phyloP scores from a whole-genome alignment of 2,113 vertebrate species.

The Antigone vipio region DNA sequence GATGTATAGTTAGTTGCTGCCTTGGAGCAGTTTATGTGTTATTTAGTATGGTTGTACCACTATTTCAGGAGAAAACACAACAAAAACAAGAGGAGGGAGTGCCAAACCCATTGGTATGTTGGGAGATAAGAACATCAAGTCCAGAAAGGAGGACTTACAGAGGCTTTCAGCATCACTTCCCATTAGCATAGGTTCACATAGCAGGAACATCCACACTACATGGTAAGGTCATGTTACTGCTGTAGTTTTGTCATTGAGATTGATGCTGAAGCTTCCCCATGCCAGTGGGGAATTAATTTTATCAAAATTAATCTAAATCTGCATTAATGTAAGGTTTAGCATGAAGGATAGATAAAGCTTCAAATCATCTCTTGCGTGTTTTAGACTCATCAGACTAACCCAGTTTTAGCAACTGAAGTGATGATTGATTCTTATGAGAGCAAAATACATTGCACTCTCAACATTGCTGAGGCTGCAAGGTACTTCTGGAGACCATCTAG shows the following conservation, averaged over 20 bases:
- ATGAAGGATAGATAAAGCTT: background rate
- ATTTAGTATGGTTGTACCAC: background rate
- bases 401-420: background rate
- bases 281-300: background rate
- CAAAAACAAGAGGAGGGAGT: background rate
- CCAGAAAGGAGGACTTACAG: background rate
- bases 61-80: background rate
- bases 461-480: background rate
- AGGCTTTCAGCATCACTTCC: background rate
- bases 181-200: background rate
- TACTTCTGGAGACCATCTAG: background rate
- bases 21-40: background rate
- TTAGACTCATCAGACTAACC: background rate
- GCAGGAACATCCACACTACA: background rate
- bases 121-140: background rate
- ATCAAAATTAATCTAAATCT: background rate
- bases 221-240: background rate
- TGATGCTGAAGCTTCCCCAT: background rate
- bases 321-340: background rate
- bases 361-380: fast-evolving
- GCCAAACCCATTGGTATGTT: background rate
- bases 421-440: background rate
- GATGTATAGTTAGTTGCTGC: background rate
- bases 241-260: background rate
- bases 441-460: background rate